Conservation (phyloP, 2,113 vertebrate genomes). For the Cynocephalus volans region DNA sequence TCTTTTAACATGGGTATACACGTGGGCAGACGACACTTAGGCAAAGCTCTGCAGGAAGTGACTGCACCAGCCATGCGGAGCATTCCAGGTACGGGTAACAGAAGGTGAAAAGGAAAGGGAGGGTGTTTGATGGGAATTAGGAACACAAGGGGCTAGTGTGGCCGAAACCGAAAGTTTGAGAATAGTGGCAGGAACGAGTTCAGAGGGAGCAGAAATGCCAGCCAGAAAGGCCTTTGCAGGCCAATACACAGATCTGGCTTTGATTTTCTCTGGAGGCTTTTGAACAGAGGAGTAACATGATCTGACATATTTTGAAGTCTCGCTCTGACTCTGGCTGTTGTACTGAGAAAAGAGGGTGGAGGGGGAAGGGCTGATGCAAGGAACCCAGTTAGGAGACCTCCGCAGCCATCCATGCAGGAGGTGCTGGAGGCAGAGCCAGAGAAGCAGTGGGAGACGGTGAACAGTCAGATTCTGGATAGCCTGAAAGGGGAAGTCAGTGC, state of each 20-base stretch:
- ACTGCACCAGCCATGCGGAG: neutral
- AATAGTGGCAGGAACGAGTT: neutral
- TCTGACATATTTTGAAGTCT: neutral
- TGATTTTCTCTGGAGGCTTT: neutral
- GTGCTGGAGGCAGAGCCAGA: neutral
- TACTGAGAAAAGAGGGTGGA: neutral
- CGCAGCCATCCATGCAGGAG: neutral
- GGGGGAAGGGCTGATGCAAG: neutral
- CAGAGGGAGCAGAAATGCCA: neutral
- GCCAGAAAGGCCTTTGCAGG: neutral
- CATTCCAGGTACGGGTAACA: neutral
- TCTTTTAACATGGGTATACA: neutral
- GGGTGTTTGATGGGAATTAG: neutral
- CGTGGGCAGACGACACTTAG: rapidly evolving
- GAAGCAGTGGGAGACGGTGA: neutral
- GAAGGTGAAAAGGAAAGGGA: neutral
- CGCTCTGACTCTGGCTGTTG: neutral
- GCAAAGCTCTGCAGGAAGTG: neutral
- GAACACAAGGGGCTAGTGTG: neutral
- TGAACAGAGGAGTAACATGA: neutral
- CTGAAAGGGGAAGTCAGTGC: neutral
- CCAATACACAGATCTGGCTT: neutral
- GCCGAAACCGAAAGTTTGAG: neutral
- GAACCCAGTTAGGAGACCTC: neutral
- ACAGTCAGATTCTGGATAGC: neutral